Conservation (phyloP, 1,140 invertebrate species). For the Ganaspis sp. region DNA sequence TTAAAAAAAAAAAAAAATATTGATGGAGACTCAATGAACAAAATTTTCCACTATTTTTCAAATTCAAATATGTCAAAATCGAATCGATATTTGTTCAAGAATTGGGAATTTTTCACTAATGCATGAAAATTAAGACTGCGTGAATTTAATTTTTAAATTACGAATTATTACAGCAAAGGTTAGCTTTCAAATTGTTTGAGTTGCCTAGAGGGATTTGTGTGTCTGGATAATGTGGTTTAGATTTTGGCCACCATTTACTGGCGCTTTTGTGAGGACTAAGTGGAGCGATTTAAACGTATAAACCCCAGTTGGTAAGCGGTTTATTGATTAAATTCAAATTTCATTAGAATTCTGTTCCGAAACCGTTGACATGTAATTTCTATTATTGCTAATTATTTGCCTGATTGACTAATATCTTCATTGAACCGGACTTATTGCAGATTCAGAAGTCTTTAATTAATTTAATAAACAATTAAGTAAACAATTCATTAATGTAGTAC, state of each 20-base stretch:
- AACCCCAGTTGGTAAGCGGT: constrained; percentile 7
- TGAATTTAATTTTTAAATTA: background rate
- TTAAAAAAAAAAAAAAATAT: too few relatives aligned
- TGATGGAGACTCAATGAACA: too few relatives aligned
- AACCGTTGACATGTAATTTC: constrained; percentile 2
- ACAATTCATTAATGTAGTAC: too few relatives aligned
- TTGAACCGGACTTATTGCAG: background rate
- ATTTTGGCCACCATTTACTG: constrained; percentile 4
- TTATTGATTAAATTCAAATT: constrained; percentile 26
- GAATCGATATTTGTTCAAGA: too few relatives aligned
- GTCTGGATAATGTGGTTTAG: background rate
- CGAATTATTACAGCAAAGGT: background rate
- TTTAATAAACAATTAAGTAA: too few relatives aligned
- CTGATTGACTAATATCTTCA: background rate
- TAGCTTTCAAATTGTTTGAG: constrained; percentile 7
- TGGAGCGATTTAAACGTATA: background rate
- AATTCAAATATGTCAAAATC: too few relatives aligned
- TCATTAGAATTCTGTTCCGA: background rate
- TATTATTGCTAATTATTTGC: constrained; percentile 9
- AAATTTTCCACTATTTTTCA: too few relatives aligned
- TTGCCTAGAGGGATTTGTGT: background rate
- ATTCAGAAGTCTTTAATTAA: too few relatives aligned
- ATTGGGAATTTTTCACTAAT: too few relatives aligned
- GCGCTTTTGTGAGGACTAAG: constrained; percentile 21
- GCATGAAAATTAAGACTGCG: too few relatives aligned